These are phyloP conservation scores for Bubo bubo DNA, from an alignment of 2,113 vertebrate species.

Conservation along the genomic window DNA sequence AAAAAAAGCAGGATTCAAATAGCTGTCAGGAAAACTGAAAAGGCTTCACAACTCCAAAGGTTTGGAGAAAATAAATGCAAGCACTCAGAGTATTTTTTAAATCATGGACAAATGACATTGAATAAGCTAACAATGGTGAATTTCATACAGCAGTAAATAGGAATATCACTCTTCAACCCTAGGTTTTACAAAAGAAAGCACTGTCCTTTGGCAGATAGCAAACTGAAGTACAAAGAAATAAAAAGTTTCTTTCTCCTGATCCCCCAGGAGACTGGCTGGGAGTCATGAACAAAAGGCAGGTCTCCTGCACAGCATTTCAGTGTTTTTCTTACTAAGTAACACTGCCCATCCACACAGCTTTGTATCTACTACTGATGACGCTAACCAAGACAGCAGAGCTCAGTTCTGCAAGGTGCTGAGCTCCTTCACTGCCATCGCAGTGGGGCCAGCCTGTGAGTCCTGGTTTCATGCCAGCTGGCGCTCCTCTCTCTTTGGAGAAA, in stretches of 20 bases:
- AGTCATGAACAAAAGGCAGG: neutral
- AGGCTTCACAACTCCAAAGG: neutral
- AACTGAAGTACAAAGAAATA: neutral
- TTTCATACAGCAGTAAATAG: constrained; percentile 5
- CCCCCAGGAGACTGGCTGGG: neutral
- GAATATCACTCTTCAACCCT: neutral
- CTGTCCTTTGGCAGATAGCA: neutral
- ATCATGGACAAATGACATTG: neutral
- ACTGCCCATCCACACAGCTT: neutral
- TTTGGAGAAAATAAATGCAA: constrained; percentile 26
- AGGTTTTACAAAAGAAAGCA: neutral
- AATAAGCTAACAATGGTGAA: neutral
- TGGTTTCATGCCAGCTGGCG: neutral
- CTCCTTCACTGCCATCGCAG: neutral
- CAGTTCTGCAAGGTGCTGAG: neutral
- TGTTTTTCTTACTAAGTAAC: neutral
- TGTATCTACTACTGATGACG: accelerated
- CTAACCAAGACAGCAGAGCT: neutral
- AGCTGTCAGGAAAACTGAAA: constrained; percentile 30
- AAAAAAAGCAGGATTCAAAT: constrained; percentile 5
- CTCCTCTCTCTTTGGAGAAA: neutral
- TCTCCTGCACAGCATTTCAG: neutral
- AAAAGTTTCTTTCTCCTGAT: neutral
- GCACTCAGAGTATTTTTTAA: neutral
- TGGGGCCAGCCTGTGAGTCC: accelerated